Evolutionary conservation across 2,888 invertebrate genomes (phyloP).

Genomic region (Eumacrocentrus americanus): DNA sequence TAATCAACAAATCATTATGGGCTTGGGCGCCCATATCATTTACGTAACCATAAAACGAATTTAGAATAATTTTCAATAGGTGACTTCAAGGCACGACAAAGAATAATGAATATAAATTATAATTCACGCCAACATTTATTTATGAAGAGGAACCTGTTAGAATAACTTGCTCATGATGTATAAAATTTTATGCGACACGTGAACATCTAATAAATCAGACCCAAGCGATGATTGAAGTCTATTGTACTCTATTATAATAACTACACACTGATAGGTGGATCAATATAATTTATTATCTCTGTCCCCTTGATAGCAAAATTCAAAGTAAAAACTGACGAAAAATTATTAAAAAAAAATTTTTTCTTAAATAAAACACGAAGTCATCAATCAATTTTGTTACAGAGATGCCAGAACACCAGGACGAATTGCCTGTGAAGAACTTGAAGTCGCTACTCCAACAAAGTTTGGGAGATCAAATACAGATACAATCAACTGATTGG

Average conservation of each 20-base stretch:
- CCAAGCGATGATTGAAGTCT: neutral
- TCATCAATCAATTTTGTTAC: constrained; percentile 11
- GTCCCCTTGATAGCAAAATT: too few relatives aligned
- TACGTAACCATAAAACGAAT: too few relatives aligned
- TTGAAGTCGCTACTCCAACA: constrained; percentile 45
- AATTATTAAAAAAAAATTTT: neutral
- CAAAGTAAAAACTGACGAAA: too few relatives aligned
- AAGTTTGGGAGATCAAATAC: constrained; percentile 40
- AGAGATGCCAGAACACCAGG: constrained; percentile 42
- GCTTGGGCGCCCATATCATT: too few relatives aligned
- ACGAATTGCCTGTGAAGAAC: constrained; percentile 45
- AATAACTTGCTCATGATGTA: neutral
- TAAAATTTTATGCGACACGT: neutral
- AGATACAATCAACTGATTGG: constrained; percentile 49
- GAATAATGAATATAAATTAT: neutral
- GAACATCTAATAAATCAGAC: neutral
- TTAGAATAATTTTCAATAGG: neutral
- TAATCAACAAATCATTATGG: too few relatives aligned
- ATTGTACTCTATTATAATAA: neutral
- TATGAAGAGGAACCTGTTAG: neutral
- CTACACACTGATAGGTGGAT: too few relatives aligned
- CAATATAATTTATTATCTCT: too few relatives aligned
- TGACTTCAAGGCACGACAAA: neutral
- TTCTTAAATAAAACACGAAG: neutral
- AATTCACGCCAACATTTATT: neutral